Evolutionary conservation across 2,888 invertebrate genomes (phyloP).

Genomic region (Crioceris asparagi): DNA sequence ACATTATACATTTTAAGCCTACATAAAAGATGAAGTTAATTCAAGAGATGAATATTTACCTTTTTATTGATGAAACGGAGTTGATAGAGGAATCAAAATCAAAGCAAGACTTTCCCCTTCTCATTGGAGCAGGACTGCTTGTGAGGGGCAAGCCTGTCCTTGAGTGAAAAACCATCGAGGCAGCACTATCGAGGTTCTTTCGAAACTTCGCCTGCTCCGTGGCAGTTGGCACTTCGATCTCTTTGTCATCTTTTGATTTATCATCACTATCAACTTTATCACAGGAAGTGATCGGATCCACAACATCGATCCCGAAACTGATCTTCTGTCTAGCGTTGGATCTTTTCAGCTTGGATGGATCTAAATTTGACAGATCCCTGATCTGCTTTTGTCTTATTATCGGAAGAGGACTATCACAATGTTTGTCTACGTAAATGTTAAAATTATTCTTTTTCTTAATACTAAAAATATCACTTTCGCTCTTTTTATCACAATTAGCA

Average conservation of each 20-base stretch:
- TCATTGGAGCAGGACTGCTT: conserved; percentile 75
- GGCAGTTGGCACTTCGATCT: conserved; percentile 51
- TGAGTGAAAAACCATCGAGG: conserved; percentile 74
- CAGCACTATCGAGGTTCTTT: conserved; percentile 64
- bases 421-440: conserved; percentile 32
- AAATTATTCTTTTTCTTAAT: conserved; percentile 32
- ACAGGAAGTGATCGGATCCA: too few species aligned
- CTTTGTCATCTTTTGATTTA: background rate
- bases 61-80: conserved; percentile 70
- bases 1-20: too few species aligned
- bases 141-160: conserved; percentile 73
- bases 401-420: conserved; percentile 36
- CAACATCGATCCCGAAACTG: conserved; percentile 30
- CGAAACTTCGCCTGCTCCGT: conserved; percentile 63
- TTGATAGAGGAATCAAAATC: conserved; percentile 75
- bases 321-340: conserved; percentile 29
- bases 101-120: conserved; percentile 67
- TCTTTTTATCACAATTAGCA: conserved; percentile 30
- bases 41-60: conserved; percentile 51
- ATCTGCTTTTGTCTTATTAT: conserved; percentile 18
- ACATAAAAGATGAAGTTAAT: too few species aligned
- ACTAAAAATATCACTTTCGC: conserved; percentile 38
- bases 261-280: background rate
- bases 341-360: conserved; percentile 16
- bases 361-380: conserved; percentile 20